A percentile compares a stretch with the other conserved stretches of the same genome.
Evolutionary conservation across 2,113 vertebrate species (phyloP).

Genomic region (Zapus hudsonius): DNA sequence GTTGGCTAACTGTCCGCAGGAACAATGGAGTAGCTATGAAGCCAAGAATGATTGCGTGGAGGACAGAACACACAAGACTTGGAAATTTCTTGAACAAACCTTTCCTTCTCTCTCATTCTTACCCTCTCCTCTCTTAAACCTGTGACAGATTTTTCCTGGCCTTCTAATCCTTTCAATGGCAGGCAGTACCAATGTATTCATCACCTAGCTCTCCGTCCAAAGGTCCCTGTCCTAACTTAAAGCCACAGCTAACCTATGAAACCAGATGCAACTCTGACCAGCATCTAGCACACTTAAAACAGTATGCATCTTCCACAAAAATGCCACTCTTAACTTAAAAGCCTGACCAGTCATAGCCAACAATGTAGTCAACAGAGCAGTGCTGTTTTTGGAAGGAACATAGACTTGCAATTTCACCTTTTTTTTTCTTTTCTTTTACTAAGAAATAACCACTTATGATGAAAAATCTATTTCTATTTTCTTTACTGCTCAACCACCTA

Average conservation of each 20-base stretch:
- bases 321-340: conserved; percentile 10
- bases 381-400: conserved; percentile 49
- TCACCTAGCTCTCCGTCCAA: conserved; percentile 12
- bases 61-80: conserved; percentile 18
- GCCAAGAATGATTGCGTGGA: too few relatives aligned
- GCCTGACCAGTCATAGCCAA: conserved; percentile 3
- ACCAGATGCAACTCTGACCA: conserved; percentile 16
- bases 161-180: conserved; percentile 8
- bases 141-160: background rate
- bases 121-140: background rate
- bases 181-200: conserved; percentile 36
- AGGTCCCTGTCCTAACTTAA: conserved; percentile 50
- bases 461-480: conserved; percentile 25
- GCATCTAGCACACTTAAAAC: background rate
- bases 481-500: background rate
- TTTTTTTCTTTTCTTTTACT: background rate
- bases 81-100: too few relatives aligned
- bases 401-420: background rate
- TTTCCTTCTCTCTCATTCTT: background rate
- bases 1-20: background rate
- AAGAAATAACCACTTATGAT: background rate
- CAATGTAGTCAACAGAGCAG: conserved; percentile 36
- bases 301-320: conserved; percentile 48
- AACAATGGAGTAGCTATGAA: conserved; percentile 20
- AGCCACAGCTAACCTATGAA: conserved; percentile 34